Percentiles rank a stretch among this genome's conserved stretches.
Conservation (phyloP, 1,140 invertebrate species). For the Magallana gigas region DNA sequence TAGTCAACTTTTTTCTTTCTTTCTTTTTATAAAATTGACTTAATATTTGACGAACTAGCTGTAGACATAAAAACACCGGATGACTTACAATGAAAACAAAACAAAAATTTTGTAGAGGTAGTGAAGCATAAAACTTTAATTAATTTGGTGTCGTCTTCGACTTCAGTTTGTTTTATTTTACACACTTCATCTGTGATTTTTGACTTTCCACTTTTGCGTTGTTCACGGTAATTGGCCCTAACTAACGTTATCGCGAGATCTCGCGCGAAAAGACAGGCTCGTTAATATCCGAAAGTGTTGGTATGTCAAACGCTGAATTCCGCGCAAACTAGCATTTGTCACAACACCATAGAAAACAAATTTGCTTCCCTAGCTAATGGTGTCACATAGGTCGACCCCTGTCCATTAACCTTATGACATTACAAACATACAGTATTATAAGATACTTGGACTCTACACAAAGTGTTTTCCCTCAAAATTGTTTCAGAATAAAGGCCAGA, state of each 20-base stretch:
- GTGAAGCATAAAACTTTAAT: too few species aligned
- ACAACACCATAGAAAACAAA: slow-evolving; percentile 22
- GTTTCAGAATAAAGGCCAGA: slow-evolving; percentile 11
- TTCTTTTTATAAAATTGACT: too few species aligned
- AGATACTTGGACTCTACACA: not conserved
- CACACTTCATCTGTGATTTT: slow-evolving; percentile 5
- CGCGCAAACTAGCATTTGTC: slow-evolving; percentile 6
- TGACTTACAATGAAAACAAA: too few species aligned
- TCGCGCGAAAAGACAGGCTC: not conserved
- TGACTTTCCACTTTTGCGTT: not conserved
- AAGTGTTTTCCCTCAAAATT: not conserved
- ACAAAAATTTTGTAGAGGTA: too few species aligned
- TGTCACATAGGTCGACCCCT: slow-evolving; percentile 16
- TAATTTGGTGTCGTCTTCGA: too few species aligned
- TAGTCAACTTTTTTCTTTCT: too few species aligned
- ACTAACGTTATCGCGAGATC: slow-evolving; percentile 16
- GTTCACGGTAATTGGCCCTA: slow-evolving; percentile 1
- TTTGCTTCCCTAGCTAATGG: not conserved
- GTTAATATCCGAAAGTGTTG: slow-evolving; percentile 12
- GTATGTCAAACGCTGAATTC: slow-evolving; percentile 23
- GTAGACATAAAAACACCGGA: too few species aligned
- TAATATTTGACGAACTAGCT: too few species aligned
- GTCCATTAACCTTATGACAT: not conserved
- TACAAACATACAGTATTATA: slow-evolving; percentile 10
- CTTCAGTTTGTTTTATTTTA: not conserved